Evolutionary conservation across 2,888 invertebrate genomes (phyloP).

Genomic region (Phaonia tiefii): DNA sequence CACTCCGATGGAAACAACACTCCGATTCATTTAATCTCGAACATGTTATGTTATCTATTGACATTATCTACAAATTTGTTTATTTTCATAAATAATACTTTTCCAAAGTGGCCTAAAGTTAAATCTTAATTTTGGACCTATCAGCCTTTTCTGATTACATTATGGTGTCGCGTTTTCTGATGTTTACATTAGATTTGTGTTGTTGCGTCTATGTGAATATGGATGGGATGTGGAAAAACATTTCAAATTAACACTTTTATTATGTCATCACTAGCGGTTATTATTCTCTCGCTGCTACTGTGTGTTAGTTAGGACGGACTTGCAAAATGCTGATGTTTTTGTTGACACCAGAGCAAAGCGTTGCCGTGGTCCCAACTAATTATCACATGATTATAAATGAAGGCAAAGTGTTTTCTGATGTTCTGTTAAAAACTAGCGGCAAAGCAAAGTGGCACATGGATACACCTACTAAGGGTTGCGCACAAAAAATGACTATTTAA

Average conservation of each 20-base stretch:
- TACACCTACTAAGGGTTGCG: not conserved
- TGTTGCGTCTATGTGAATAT: slow-evolving; percentile 2
- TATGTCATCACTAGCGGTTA: slow-evolving; percentile 60
- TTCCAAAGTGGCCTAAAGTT: too few relatives aligned
- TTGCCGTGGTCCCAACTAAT: slow-evolving; percentile 48
- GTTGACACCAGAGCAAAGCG: slow-evolving; percentile 54
- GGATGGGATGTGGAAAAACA: slow-evolving; percentile 1
- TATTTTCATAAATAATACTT: too few relatives aligned
- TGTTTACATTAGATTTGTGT: slow-evolving; percentile 24
- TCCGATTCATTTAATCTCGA: too few relatives aligned
- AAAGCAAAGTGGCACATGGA: slow-evolving; percentile 38
- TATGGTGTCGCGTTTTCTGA: not conserved
- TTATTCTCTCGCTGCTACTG: slow-evolving; percentile 37
- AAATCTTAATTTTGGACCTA: too few relatives aligned
- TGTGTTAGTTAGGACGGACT: not conserved
- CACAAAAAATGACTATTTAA: too few relatives aligned
- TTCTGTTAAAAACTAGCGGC: slow-evolving; percentile 55
- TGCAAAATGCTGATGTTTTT: slow-evolving; percentile 52
- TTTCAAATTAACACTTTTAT: slow-evolving; percentile 56
- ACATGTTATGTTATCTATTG: too few relatives aligned
- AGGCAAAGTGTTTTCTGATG: slow-evolving; percentile 65
- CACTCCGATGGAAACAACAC: too few relatives aligned
- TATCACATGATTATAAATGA: slow-evolving; percentile 58
- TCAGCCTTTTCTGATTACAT: too few relatives aligned
- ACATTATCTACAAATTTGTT: too few relatives aligned